Percentiles rank a stretch among this genome's conserved stretches.
Conservation (phyloP, 2,888 invertebrate genomes). For the Tipula confusa region DNA sequence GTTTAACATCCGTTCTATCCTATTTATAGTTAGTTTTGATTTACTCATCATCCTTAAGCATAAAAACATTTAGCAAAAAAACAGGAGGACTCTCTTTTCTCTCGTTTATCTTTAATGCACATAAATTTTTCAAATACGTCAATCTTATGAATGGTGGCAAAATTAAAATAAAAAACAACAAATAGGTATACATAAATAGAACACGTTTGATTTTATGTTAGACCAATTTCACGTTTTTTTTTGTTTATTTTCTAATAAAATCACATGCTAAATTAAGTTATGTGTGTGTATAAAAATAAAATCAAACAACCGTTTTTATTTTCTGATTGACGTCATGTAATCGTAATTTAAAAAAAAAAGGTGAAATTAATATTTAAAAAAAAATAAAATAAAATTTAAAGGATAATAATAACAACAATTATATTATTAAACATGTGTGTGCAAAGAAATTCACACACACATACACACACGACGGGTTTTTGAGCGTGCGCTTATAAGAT, state of each 20-base stretch:
- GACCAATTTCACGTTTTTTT: constrained; percentile 29
- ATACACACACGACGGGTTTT: too few relatives aligned
- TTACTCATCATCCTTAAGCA: neutral
- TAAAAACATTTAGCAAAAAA: too few relatives aligned
- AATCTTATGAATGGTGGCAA: constrained; percentile 3
- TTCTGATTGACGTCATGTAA: constrained; percentile 26
- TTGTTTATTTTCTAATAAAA: constrained; percentile 3
- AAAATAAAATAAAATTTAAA: too few relatives aligned
- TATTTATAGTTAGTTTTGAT: neutral
- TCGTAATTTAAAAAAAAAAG: constrained; percentile 14
- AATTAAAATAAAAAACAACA: neutral
- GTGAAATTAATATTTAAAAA: neutral
- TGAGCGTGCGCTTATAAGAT: neutral
- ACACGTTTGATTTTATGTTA: constrained; percentile 29
- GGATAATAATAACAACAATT: constrained; percentile 25
- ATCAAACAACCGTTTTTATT: constrained; percentile 3
- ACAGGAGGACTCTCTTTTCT: neutral
- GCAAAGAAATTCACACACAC: neutral
- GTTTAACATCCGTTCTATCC: neutral
- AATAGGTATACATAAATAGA: constrained; percentile 10
- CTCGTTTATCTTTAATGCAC: neutral
- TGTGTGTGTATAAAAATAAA: neutral
- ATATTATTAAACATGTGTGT: neutral
- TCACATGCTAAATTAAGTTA: constrained; percentile 28
- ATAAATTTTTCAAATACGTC: neutral